Evolutionary conservation across 2,888 invertebrate species (phyloP).

Genomic region (Rhamnusium bicolor): DNA sequence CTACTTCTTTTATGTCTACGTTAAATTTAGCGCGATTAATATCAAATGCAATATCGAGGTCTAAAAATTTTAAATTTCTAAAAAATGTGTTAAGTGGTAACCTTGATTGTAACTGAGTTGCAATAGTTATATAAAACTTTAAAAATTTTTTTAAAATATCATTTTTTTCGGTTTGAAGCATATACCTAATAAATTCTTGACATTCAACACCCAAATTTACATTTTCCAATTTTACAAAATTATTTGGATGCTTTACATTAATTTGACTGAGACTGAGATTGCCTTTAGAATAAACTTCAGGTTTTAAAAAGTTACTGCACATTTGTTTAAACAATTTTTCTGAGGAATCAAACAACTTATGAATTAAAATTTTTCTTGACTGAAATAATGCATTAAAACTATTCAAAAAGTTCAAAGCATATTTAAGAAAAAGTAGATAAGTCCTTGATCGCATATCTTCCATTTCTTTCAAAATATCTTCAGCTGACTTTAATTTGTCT

Average conservation of each 20-base stretch:
- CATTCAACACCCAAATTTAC: background rate
- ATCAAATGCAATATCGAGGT: too few relatives aligned
- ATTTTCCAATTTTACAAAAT: background rate
- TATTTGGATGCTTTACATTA: background rate
- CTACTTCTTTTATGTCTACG: too few relatives aligned
- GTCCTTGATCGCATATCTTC: background rate
- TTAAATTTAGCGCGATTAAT: too few relatives aligned
- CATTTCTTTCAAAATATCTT: background rate
- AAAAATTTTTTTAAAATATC: background rate
- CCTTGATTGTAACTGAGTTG: background rate
- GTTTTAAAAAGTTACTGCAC: background rate
- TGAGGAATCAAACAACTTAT: background rate
- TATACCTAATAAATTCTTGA: background rate
- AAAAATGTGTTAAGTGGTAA: background rate
- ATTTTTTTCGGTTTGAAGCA: too few relatives aligned
- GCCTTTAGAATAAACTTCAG: too few relatives aligned
- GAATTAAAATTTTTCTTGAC: too few relatives aligned
- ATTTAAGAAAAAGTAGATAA: too few relatives aligned
- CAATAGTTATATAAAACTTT: background rate
- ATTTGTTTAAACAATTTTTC: background rate
- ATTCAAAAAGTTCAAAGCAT: too few relatives aligned
- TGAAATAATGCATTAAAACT: too few relatives aligned
- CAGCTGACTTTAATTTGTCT: background rate
- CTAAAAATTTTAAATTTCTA: too few relatives aligned
- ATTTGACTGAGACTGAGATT: conserved; percentile 1